These are phyloP conservation scores for Rafetus swinhoei DNA, from an alignment of 2,113 vertebrate species.

Conservation along the genomic window DNA sequence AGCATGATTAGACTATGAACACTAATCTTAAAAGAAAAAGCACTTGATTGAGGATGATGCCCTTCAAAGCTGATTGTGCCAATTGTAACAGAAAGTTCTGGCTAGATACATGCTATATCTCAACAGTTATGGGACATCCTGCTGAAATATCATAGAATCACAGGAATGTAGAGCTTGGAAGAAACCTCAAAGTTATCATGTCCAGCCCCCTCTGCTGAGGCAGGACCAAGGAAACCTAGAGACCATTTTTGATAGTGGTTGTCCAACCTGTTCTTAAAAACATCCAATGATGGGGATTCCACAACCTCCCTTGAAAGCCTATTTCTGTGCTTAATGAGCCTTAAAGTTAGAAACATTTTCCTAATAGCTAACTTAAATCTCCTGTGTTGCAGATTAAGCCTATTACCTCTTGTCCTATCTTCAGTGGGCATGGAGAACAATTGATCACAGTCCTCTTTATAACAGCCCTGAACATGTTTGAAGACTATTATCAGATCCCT, in stretches of 20 bases:
- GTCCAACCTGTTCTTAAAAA: not conserved
- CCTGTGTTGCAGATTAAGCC: not conserved
- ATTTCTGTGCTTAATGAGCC: not conserved
- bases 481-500: not conserved
- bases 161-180: not conserved
- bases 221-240: not conserved
- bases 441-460: not conserved
- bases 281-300: not conserved
- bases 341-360: not conserved
- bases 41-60: slow-evolving; percentile 55
- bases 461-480: not conserved
- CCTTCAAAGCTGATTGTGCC: slow-evolving; percentile 51
- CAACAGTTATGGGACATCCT: not conserved
- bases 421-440: not conserved
- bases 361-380: not conserved
- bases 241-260: not conserved
- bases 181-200: not conserved
- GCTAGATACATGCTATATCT: not conserved
- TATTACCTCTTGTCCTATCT: not conserved
- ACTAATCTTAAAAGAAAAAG: slow-evolving; percentile 74
- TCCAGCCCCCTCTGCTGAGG: not conserved
- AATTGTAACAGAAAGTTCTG: slow-evolving; percentile 9
- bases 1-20: slow-evolving; percentile 74
- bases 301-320: not conserved
- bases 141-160: not conserved